Conservation (phyloP, 2,113 vertebrate genomes). For the Spheniscus mendiculus region DNA sequence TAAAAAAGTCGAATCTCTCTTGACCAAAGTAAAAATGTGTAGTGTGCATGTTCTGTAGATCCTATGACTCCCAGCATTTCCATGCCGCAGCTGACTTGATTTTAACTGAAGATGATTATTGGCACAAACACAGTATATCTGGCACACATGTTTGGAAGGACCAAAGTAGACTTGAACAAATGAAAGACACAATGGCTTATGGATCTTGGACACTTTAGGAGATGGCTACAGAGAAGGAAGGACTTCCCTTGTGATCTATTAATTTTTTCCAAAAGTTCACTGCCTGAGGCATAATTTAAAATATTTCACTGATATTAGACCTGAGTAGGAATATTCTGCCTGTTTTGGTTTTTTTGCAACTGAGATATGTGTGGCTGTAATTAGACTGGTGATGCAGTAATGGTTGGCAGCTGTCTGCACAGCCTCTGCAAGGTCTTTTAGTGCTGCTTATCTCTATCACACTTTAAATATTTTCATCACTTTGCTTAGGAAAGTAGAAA, state of each 20-base stretch:
- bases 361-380: conserved; percentile 14
- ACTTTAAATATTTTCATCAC: neutral
- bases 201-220: neutral
- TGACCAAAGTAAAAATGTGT: neutral
- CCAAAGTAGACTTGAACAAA: neutral
- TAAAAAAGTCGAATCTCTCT: neutral
- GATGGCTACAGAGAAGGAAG: neutral
- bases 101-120: neutral
- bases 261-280: neutral
- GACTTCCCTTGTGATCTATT: neutral
- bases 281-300: conserved; percentile 8
- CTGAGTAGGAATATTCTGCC: neutral
- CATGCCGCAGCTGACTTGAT: neutral
- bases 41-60: neutral
- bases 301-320: neutral
- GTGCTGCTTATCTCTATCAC: neutral
- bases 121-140: neutral
- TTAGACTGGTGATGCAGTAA: neutral
- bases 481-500: conserved; percentile 14
- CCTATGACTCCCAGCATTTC: neutral
- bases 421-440: conserved; percentile 22
- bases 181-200: neutral
- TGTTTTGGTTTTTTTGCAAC: neutral
- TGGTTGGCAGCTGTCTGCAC: neutral
- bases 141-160: neutral